A percentile compares a stretch with the other conserved stretches of the same genome.
Conservation (phyloP, 1,140 invertebrate genomes). For the Maniola jurtina region DNA sequence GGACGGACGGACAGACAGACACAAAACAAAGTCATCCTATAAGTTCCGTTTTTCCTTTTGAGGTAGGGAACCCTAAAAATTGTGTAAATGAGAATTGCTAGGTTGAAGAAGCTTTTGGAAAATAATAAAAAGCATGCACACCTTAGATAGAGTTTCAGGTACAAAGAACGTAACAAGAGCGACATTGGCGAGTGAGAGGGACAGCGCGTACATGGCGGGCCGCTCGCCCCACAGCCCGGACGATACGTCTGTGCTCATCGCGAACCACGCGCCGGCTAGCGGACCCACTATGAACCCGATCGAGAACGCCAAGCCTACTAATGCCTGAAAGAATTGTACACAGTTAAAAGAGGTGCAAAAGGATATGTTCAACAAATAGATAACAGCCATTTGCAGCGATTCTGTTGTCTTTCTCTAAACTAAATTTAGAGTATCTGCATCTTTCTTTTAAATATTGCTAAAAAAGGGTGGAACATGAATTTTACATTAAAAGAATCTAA, state of each 20-base stretch:
- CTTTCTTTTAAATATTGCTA: too few relatives aligned
- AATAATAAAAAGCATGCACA: conserved; percentile 42
- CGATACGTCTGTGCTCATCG: conserved; percentile 78
- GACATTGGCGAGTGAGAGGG: conserved; percentile 88
- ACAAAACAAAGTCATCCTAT: too few relatives aligned
- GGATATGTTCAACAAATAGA: not conserved
- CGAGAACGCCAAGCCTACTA: conserved; percentile 98
- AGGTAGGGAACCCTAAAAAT: too few relatives aligned
- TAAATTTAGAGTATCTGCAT: too few relatives aligned
- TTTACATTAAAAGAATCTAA: too few relatives aligned
- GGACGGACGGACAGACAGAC: too few relatives aligned
- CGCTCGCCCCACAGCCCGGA: conserved; percentile 85
- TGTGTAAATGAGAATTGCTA: too few relatives aligned
- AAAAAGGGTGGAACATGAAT: too few relatives aligned
- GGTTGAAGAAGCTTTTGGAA: too few relatives aligned
- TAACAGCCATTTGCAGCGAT: too few relatives aligned
- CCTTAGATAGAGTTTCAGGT: conserved; percentile 91
- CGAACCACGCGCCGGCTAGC: conserved; percentile 95
- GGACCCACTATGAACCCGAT: conserved; percentile 98
- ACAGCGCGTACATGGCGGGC: conserved; percentile 92
- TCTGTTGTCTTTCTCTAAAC: too few relatives aligned
- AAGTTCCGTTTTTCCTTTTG: too few relatives aligned
- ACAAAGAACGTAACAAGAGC: conserved; percentile 87
- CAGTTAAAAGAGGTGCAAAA: not conserved
- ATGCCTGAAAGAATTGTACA: conserved; percentile 83